Base-by-base conservation (phyloP, 2,113 vertebrate genomes). In the Fregata magnificens region DNA sequence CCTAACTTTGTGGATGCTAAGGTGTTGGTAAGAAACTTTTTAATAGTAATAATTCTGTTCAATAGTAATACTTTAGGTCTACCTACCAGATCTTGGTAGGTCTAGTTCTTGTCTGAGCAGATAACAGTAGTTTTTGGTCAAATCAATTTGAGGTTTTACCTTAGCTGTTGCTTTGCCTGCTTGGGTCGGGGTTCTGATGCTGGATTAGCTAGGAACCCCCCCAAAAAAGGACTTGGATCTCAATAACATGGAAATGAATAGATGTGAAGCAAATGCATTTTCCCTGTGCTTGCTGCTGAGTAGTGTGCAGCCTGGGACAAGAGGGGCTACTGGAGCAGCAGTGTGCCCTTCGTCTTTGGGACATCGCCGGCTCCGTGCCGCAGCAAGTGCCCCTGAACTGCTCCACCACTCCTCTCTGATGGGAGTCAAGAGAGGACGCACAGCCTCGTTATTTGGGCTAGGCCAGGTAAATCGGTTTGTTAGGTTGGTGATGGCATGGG, bases 341-440 rank as follows among this genome's bases (percentile, higher is more conserved):
- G 49, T 4, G 14, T 11, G 19, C 14, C 47, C 61, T 67, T 79
- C 2, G 3, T 16, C 44, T 56, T 38, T 34, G 53, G 58, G 58
- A 76, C 2, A 0, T 17, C 0, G 0, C 45, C 2, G 3, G 22
- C 52, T 72, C 26, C 0, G 2, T 24, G 40, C 24, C 61, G 58
- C 45, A 65, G 58, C 58, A 52, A 28, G 24, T 56, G 28, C 6
- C 74, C 19, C 58, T 79, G 82, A 79, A 40, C 56, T 65, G 34
- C 62, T 85, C 65, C 40, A 52, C 16, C 40, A 20, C 17, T 16
- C 56, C 44, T 76, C 52, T 85, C 58, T 52, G 61, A 44, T 40
- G 44, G 76, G 11, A 73, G 34, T 0, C 16, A 7, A 7, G 29
- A 71, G 70, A 71, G 20, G 34, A 32, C 0, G 7, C 44, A 28